phyloP scores from a whole-genome alignment of 2,797 vertebrate genomes.

The Gastrophryne carolinensis region DNA sequence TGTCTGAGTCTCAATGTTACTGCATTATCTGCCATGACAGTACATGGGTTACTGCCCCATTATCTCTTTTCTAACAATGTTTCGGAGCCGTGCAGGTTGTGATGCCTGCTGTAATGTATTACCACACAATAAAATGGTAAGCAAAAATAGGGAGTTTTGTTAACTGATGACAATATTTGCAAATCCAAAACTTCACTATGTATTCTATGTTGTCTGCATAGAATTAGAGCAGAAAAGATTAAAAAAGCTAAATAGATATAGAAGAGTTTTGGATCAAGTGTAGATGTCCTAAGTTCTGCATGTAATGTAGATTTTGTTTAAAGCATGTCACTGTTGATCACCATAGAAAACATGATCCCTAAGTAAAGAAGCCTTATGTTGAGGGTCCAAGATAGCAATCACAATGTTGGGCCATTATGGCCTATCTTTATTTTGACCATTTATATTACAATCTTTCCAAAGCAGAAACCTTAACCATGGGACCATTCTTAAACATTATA shows the following conservation, averaged over 20 bases:
- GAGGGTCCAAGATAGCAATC: neutral
- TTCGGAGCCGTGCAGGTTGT: neutral
- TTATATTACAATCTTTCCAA: neutral
- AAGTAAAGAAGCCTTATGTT: neutral
- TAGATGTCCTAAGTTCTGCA: neutral
- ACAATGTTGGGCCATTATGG: neutral
- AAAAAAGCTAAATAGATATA: neutral
- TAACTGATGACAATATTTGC: neutral
- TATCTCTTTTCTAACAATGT: neutral
- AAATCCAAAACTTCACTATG: neutral
- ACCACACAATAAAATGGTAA: neutral
- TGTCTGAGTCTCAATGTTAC: neutral
- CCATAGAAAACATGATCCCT: neutral
- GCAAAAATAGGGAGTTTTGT: neutral
- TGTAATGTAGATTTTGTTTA: neutral
- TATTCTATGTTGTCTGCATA: neutral
- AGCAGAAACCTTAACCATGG: neutral
- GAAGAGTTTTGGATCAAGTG: neutral
- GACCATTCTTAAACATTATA: neutral
- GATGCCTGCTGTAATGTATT: neutral
- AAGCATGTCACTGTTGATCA: neutral
- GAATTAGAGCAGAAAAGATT: neutral
- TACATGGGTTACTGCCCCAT: neutral
- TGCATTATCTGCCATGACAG: neutral
- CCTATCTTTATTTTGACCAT: neutral